phyloP scores from a whole-genome alignment of 2,888 invertebrate species.

The Anarsia innoxiella region DNA sequence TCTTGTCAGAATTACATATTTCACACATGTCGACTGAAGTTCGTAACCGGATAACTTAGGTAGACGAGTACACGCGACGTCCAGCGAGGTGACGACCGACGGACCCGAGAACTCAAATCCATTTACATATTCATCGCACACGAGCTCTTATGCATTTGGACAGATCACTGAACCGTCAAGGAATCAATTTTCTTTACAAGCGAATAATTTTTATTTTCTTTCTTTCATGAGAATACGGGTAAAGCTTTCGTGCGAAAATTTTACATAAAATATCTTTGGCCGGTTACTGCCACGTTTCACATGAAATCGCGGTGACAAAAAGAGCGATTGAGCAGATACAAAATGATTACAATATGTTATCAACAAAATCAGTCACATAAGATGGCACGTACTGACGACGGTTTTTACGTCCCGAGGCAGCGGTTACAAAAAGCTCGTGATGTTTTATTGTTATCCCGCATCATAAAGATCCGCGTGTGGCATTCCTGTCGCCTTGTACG shows the following conservation, averaged over 20 bases:
- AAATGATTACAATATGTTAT: too few species aligned
- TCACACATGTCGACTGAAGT: constrained; percentile 11
- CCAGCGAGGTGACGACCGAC: too few species aligned
- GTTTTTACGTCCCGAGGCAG: too few species aligned
- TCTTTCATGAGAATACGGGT: too few species aligned
- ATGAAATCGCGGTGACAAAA: not conserved
- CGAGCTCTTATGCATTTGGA: constrained; percentile 14
- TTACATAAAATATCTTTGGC: too few species aligned
- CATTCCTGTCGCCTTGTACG: constrained; percentile 14
- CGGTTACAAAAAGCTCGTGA: constrained; percentile 12
- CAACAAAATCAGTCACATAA: not conserved
- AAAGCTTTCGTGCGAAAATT: too few species aligned
- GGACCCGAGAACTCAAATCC: too few species aligned
- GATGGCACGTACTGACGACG: not conserved
- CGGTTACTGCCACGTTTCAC: too few species aligned
- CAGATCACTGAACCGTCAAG: constrained; percentile 20
- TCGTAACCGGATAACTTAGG: constrained; percentile 15
- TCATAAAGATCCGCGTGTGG: constrained; percentile 12
- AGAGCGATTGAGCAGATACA: too few species aligned
- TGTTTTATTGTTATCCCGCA: constrained; percentile 14
- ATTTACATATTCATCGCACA: constrained; percentile 30
- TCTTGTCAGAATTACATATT: constrained; percentile 21
- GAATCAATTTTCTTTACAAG: constrained; percentile 16
- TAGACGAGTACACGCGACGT: constrained; percentile 16
- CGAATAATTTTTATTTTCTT: constrained; percentile 11